Conservation (phyloP, 2,797 vertebrate species). For the Thalassophryne amazonica region DNA sequence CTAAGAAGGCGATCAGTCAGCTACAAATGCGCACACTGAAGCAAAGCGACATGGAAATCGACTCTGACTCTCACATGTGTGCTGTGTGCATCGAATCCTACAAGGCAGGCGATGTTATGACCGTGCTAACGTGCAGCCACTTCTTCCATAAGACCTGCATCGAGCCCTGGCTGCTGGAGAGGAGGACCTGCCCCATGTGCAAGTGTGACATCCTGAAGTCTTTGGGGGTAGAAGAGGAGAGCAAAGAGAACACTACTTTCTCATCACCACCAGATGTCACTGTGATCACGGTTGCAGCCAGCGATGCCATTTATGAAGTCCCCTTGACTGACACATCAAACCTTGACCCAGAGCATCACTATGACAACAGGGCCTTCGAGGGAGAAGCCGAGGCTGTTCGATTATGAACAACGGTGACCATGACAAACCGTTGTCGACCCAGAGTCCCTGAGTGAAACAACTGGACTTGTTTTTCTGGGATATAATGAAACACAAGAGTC, state of each 20-base stretch:
- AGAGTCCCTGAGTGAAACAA: slow-evolving; percentile 13
- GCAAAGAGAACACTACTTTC: slow-evolving; percentile 18
- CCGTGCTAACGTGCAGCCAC: slow-evolving; percentile 91
- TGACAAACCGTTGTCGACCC: slow-evolving; percentile 22
- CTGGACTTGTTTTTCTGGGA: not conserved
- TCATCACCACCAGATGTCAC: slow-evolving; percentile 61
- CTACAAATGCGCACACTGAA: slow-evolving; percentile 86
- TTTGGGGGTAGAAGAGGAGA: slow-evolving; percentile 81
- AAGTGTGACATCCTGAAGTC: slow-evolving; percentile 93
- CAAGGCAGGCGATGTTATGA: slow-evolving; percentile 86
- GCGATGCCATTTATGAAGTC: slow-evolving; percentile 57
- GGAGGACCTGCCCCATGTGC: slow-evolving; percentile 94
- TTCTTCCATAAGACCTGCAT: slow-evolving; percentile 93
- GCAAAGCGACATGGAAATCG: slow-evolving; percentile 84
- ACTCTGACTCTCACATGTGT: slow-evolving; percentile 82
- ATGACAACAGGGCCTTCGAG: slow-evolving; percentile 72
- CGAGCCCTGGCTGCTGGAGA: slow-evolving; percentile 93
- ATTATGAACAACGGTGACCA: slow-evolving; percentile 34
- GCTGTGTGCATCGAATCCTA: slow-evolving; percentile 92
- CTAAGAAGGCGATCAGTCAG: slow-evolving; percentile 85
- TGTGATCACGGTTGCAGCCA: slow-evolving; percentile 62
- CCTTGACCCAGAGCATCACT: slow-evolving; percentile 49
- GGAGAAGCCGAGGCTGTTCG: slow-evolving; percentile 41
- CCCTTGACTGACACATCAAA: slow-evolving; percentile 48
- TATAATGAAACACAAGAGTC: slow-evolving; percentile 19